Evolutionary conservation across 2,113 vertebrate species (phyloP).

Genomic region (Microtus montanus): DNA sequence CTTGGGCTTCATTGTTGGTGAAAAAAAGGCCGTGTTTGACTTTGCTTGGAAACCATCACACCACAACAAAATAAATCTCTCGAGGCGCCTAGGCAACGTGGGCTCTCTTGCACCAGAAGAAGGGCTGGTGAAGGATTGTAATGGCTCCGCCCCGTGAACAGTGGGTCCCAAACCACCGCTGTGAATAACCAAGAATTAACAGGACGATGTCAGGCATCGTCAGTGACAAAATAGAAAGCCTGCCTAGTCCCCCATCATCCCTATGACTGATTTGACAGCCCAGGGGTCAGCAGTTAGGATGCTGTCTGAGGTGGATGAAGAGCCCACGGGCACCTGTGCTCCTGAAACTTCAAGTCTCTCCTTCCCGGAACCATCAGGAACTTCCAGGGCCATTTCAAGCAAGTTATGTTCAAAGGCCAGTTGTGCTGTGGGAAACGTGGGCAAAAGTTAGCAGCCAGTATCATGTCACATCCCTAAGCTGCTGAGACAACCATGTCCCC

Average conservation of each 20-base stretch:
- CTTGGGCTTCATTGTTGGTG: background rate
- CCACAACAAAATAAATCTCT: slow-evolving; percentile 72
- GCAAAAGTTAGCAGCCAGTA: slow-evolving; percentile 4
- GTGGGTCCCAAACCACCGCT: background rate
- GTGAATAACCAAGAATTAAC: background rate
- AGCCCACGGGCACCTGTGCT: background rate
- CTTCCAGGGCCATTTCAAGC: background rate
- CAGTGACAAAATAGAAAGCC: background rate
- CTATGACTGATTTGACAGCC: background rate
- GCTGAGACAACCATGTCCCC: too few relatives aligned
- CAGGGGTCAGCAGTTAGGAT: background rate
- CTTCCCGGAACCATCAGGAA: slow-evolving; percentile 54
- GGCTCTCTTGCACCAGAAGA: background rate
- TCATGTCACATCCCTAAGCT: background rate
- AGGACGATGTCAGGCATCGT: background rate
- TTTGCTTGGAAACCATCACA: slow-evolving; percentile 73
- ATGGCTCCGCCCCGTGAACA: background rate
- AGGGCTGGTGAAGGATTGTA: background rate
- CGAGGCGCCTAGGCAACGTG: slow-evolving; percentile 54
- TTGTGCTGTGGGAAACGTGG: rapidly evolving
- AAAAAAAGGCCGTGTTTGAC: slow-evolving; percentile 55
- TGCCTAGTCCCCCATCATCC: too few relatives aligned
- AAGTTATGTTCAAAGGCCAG: slow-evolving; percentile 16
- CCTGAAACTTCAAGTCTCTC: slow-evolving; percentile 4
- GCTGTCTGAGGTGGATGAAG: background rate